These are phyloP conservation scores for Glareola pratincola DNA, from an alignment of 2,113 vertebrate genomes.

Conservation along the genomic window DNA sequence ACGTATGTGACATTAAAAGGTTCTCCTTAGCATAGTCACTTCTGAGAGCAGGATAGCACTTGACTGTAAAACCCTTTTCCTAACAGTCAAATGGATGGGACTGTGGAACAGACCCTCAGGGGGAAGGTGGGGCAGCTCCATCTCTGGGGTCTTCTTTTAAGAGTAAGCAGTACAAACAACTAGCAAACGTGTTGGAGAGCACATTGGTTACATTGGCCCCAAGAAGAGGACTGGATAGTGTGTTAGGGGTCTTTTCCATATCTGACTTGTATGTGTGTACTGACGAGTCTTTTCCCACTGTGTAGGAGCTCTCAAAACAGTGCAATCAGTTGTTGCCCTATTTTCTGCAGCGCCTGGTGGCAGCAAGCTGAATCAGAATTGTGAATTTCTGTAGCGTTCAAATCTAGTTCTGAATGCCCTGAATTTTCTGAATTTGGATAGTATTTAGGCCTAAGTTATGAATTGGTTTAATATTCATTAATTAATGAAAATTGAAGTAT, in stretches of 20 bases:
- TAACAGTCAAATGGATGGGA: neutral
- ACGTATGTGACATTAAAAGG: neutral
- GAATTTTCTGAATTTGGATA: neutral
- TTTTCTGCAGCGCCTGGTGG: neutral
- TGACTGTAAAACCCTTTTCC: neutral
- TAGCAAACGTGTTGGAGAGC: neutral
- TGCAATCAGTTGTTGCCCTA: neutral
- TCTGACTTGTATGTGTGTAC: neutral
- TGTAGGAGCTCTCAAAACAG: neutral
- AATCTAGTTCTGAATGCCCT: neutral
- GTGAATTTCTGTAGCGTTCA: neutral
- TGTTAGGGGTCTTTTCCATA: neutral
- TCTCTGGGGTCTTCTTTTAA: neutral
- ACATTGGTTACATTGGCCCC: neutral
- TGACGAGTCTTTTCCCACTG: neutral
- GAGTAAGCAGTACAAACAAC: neutral
- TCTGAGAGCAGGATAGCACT: neutral
- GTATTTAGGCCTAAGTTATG: neutral
- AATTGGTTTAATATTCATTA: neutral
- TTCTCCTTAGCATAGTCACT: neutral
- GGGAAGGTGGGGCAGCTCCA: neutral
- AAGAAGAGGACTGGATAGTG: neutral
- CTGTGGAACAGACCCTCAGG: neutral
- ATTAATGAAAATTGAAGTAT: neutral
- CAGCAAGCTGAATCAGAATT: neutral